Percentiles rank a stretch among this genome's conserved stretches.
These are phyloP conservation scores for Presbytis comata DNA, from an alignment of 2,797 vertebrate genomes.

Conservation along the genomic window DNA sequence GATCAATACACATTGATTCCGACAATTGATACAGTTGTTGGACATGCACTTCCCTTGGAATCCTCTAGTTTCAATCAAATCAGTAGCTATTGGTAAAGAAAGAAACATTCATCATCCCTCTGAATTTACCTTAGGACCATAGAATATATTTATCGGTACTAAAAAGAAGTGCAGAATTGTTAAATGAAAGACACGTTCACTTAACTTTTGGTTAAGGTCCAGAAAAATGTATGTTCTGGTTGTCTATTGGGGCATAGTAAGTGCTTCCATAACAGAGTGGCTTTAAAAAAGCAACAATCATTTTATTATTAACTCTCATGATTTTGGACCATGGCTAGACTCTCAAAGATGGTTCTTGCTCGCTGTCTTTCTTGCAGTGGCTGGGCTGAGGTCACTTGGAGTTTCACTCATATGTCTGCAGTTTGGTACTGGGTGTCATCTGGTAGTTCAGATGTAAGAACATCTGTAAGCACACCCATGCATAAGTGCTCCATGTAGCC, in stretches of 20 bases:
- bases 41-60: not conserved
- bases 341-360: not conserved
- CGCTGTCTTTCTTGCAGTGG: too few species aligned
- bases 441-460: not conserved
- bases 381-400: not conserved
- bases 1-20: not conserved
- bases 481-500: rapidly evolving
- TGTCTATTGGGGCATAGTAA: not conserved
- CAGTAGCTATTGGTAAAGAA: not conserved
- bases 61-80: not conserved
- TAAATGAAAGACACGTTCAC: not conserved
- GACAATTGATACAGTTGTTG: not conserved
- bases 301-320: not conserved
- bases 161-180: not conserved
- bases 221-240: not conserved
- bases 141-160: not conserved
- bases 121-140: not conserved
- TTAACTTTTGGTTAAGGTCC: constrained; percentile 58
- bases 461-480: rapidly evolving
- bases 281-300: not conserved
- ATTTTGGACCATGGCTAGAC: not conserved
- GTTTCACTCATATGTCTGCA: not conserved
- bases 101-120: not conserved
- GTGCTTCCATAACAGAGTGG: not conserved
- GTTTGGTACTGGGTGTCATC: too few species aligned